A percentile compares a stretch with the other conserved stretches of the same genome.
Conservation (phyloP, 2,888 invertebrate species). For the Plebejus anna region DNA sequence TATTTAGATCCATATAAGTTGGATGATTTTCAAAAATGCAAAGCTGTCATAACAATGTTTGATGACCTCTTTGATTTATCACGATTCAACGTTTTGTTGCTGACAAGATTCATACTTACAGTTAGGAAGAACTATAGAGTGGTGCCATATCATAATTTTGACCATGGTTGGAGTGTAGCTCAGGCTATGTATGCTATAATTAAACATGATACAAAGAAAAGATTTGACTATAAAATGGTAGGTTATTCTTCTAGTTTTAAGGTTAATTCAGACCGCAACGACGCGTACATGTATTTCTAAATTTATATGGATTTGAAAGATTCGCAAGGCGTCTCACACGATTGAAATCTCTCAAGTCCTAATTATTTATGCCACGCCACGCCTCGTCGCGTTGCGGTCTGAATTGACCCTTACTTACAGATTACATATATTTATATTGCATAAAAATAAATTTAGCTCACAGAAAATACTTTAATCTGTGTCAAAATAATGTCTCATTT, state of each 20-base stretch:
- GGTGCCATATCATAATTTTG: constrained; percentile 94
- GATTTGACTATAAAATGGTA: constrained; percentile 55
- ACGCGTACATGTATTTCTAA: no score
- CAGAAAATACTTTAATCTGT: no score
- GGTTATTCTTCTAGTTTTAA: not conserved
- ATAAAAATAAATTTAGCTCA: no score
- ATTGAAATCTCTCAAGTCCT: no score
- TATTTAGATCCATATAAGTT: constrained; percentile 87
- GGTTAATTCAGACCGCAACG: no score
- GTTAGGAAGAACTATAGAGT: constrained; percentile 91
- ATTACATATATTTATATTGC: no score
- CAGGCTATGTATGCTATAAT: constrained; percentile 89
- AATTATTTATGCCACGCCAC: no score
- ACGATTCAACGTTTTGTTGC: constrained; percentile 83
- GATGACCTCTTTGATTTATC: constrained; percentile 83
- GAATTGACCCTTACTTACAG: no score
- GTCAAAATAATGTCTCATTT: not conserved
- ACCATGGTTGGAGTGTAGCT: constrained; percentile 92
- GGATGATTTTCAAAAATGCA: constrained; percentile 85
- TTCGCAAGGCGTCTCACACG: no score
- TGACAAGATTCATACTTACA: constrained; percentile 87
- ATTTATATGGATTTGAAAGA: no score
- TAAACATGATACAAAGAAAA: constrained; percentile 61
- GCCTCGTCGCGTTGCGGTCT: no score
- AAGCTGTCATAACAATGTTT: constrained; percentile 88